Conservation (phyloP, 2,113 vertebrate genomes). For the Erpornis zantholeuca region DNA sequence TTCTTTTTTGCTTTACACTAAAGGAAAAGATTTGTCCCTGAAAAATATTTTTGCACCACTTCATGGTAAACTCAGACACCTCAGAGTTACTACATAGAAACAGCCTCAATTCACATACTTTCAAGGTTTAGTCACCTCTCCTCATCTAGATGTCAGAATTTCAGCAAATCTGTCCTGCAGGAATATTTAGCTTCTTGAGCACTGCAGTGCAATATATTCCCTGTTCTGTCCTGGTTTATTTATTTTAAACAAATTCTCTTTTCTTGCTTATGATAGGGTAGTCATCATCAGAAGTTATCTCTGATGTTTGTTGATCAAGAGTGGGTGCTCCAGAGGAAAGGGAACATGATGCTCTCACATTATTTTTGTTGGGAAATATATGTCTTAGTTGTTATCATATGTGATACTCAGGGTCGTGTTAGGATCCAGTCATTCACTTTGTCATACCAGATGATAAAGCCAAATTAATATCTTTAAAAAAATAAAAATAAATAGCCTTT, state of each 20-base stretch:
- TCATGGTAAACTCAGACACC: not conserved
- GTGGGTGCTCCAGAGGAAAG: not conserved
- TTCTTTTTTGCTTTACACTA: not conserved
- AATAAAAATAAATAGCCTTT: not conserved
- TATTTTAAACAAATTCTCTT: not conserved
- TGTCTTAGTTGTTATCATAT: not conserved
- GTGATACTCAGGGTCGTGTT: not conserved
- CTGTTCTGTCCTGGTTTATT: not conserved
- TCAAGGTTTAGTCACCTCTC: not conserved
- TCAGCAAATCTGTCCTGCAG: not conserved
- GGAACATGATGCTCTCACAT: not conserved
- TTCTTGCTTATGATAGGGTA: not conserved
- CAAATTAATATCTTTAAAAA: not conserved
- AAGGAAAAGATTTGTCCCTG: not conserved
- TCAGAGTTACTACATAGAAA: not conserved
- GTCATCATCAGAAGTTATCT: not conserved
- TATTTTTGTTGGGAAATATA: not conserved
- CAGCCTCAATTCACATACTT: not conserved
- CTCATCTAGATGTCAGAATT: not conserved
- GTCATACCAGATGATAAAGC: not conserved
- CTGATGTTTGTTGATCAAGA: not conserved
- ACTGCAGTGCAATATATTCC: not conserved
- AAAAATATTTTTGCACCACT: not conserved
- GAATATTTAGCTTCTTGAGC: not conserved
- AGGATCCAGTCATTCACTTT: slow-evolving; percentile 1